phyloP scores from a whole-genome alignment of 2,797 vertebrate genomes.

The Ambastaia sidthimunki region DNA sequence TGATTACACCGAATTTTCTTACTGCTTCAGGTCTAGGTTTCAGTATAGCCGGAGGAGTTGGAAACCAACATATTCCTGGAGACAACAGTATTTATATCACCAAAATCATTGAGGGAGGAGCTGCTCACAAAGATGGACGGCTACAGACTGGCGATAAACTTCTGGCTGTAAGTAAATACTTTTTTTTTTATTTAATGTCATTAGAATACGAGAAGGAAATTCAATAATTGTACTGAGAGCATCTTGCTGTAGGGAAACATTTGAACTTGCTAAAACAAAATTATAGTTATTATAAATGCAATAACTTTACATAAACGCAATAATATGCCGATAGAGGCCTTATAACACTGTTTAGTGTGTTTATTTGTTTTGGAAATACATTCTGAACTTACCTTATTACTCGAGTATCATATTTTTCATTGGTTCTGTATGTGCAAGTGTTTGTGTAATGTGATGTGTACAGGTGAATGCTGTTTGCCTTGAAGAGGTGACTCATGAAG shows the following conservation, averaged over 20 bases:
- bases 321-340: no score
- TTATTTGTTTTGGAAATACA: no score
- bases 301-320: no score
- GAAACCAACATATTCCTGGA: constrained; percentile 96
- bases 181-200: neutral
- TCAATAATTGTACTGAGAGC: neutral
- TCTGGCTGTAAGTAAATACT: constrained; percentile 81
- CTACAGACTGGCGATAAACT: constrained; percentile 98
- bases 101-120: constrained; percentile 96
- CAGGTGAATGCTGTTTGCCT: constrained; percentile 88
- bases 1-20: neutral
- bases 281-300: no score
- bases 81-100: constrained; percentile 99
- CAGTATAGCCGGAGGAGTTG: constrained; percentile 97
- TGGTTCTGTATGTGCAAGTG: neutral
- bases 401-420: no score
- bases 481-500: constrained; percentile 97
- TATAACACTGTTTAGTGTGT: no score
- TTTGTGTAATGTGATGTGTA: constrained; percentile 16
- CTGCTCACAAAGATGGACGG: constrained; percentile 95
- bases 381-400: no score
- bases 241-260: neutral
- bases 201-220: neutral
- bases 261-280: no score
- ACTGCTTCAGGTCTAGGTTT: constrained; percentile 89